phyloP scores from a whole-genome alignment of 2,113 vertebrate genomes.

The Cyanocitta stelleri region DNA sequence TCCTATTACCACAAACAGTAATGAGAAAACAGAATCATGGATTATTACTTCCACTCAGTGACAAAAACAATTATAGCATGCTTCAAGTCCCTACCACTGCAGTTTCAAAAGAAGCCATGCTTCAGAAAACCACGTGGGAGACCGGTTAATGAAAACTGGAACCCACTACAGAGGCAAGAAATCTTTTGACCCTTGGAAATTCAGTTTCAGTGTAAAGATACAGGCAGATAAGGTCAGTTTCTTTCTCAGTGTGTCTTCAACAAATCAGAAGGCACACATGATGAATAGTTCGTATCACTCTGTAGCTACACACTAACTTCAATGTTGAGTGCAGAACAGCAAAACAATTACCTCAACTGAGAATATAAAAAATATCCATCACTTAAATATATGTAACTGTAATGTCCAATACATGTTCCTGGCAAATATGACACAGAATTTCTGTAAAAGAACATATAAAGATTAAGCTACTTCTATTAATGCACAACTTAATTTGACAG shows the following conservation, averaged over 20 bases:
- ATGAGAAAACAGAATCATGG: conserved; percentile 26
- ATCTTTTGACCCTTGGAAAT: neutral
- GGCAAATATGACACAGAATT: neutral
- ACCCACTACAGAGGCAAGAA: neutral
- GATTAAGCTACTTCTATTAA: neutral
- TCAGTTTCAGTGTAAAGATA: neutral
- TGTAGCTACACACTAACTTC: neutral
- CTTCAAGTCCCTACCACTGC: neutral
- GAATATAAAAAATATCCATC: neutral
- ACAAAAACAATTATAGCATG: neutral
- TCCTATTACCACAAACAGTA: conserved; percentile 34
- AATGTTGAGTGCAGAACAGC: neutral
- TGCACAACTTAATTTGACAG: neutral
- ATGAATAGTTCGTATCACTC: neutral
- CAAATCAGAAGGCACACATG: neutral
- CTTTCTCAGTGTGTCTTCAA: neutral
- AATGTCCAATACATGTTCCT: neutral
- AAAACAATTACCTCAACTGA: neutral
- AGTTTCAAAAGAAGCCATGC: neutral
- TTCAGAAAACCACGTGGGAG: neutral
- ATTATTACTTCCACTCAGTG: conserved; percentile 9
- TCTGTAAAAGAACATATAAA: neutral
- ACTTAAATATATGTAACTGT: neutral
- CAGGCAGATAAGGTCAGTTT: neutral
- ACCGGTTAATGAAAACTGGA: neutral